phyloP scores from a whole-genome alignment of 2,113 vertebrate species.

The Labeo rohita region DNA sequence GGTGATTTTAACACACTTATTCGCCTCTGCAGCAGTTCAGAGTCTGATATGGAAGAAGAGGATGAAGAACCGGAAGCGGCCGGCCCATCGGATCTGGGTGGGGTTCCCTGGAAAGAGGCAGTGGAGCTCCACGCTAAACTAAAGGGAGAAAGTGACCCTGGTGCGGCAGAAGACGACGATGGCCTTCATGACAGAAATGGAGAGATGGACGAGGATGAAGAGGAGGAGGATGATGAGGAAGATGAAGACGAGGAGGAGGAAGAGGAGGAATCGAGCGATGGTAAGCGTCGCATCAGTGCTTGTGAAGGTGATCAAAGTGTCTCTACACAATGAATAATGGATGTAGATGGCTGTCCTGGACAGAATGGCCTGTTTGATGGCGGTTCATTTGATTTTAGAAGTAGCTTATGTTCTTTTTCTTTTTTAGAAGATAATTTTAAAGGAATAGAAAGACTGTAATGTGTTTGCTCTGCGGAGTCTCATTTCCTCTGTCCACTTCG shows the following conservation, averaged over 20 bases:
- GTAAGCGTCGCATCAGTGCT: conserved; percentile 65
- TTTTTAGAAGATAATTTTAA: neutral
- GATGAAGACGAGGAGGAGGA: conserved; percentile 62
- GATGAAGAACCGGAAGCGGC: conserved; percentile 69
- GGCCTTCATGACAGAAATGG: conserved; percentile 58
- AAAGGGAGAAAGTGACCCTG: conserved; percentile 77
- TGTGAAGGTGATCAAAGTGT: neutral
- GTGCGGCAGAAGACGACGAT: conserved; percentile 71
- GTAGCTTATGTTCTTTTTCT: neutral
- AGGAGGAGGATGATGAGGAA: conserved; percentile 49
- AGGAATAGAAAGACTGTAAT: conserved; percentile 8
- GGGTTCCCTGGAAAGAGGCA: conserved; percentile 92
- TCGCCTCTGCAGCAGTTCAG: conserved; percentile 84
- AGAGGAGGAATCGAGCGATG: conserved; percentile 85
- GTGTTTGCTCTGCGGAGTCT: conserved; percentile 5
- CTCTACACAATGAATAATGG: neutral
- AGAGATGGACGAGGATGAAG: conserved; percentile 63
- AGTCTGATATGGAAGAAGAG: conserved; percentile 92
- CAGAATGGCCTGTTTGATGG: neutral
- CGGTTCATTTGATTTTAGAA: neutral
- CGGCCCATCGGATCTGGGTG: conserved; percentile 85
- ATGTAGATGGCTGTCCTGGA: neutral
- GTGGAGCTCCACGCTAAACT: conserved; percentile 89
- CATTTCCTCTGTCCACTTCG: conserved; percentile 38
- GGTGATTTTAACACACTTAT: neutral